These are phyloP conservation scores for Laterallus jamaicensis DNA, from an alignment of 2,113 vertebrate genomes.

Conservation along the genomic window DNA sequence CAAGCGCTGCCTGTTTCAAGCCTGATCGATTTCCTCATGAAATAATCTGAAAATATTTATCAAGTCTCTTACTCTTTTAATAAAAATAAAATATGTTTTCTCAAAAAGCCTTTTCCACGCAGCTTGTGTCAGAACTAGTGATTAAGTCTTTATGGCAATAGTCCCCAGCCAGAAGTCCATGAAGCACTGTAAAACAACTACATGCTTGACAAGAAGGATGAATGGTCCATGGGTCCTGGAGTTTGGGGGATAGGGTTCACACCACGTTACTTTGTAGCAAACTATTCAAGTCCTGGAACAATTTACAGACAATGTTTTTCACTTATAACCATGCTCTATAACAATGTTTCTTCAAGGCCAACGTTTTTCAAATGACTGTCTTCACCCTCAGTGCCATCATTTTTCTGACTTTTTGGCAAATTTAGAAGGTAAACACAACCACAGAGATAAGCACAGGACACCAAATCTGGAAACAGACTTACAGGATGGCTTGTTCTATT, in stretches of 20 bases:
- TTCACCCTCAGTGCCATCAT: fast-evolving
- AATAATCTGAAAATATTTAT: neutral
- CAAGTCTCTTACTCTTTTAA: neutral
- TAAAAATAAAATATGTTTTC: neutral
- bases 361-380: neutral
- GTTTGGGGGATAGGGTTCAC: neutral
- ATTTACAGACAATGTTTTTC: neutral
- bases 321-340: fast-evolving
- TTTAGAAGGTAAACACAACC: neutral
- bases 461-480: neutral
- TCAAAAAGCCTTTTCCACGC: neutral
- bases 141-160: neutral
- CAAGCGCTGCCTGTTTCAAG: neutral
- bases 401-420: neutral
- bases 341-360: neutral
- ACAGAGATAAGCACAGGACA: neutral
- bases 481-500: neutral
- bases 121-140: neutral
- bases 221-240: neutral
- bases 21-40: neutral
- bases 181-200: neutral
- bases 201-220: neutral
- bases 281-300: neutral
- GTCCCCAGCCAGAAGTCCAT: neutral
- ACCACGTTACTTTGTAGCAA: neutral